Conservation (phyloP, 2,113 vertebrate genomes). For the Hyaena hyaena region DNA sequence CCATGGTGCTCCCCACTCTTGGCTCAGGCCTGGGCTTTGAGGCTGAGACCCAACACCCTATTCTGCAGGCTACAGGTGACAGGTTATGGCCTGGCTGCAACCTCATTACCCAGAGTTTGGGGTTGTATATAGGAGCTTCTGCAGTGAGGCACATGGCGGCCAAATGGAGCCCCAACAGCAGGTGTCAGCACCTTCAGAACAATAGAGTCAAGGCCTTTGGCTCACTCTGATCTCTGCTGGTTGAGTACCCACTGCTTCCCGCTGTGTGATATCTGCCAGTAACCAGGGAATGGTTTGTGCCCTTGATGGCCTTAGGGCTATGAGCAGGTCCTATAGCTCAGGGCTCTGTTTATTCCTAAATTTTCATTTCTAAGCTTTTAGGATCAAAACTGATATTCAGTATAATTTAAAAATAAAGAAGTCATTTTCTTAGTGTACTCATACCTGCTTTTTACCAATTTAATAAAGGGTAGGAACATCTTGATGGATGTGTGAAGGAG, state of each 20-base stretch:
- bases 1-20: background rate
- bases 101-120: background rate
- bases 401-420: background rate
- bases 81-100: background rate
- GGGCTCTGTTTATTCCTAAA: background rate
- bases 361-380: background rate
- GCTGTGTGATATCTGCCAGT: background rate
- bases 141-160: background rate
- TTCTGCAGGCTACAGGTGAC: too few species aligned
- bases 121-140: background rate
- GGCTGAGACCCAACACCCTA: background rate
- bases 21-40: background rate
- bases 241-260: background rate
- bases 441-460: background rate
- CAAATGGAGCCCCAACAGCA: fast-evolving
- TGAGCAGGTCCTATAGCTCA: background rate
- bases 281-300: background rate
- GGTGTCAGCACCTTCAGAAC: too few species aligned
- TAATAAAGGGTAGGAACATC: background rate
- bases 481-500: background rate
- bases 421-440: background rate
- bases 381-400: background rate
- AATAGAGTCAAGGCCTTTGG: background rate
- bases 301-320: background rate
- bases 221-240: background rate